These are phyloP conservation scores for Stichopus chloronotus DNA, from an alignment of 35 echinoderm and acorn worm genomes.

Conservation along the genomic window DNA sequence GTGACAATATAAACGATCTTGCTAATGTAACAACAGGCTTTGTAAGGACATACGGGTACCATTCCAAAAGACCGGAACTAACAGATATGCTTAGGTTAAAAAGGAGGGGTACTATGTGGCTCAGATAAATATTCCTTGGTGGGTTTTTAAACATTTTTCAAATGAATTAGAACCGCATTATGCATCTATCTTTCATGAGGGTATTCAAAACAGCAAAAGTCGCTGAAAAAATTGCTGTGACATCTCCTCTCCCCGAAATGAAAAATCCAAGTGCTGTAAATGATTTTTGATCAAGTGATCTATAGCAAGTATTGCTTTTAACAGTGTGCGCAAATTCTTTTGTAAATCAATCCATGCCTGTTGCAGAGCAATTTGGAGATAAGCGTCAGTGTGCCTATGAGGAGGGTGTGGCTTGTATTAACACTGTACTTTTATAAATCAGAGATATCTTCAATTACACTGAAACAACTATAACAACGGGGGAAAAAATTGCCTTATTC, in stretches of 20 bases:
- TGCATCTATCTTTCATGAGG: not conserved
- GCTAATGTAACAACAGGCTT: too few species aligned
- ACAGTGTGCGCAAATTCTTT: not conserved
- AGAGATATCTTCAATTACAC: too few species aligned
- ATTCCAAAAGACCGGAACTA: too few species aligned
- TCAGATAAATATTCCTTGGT: slow-evolving; percentile 5
- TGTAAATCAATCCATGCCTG: not conserved
- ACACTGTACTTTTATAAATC: too few species aligned
- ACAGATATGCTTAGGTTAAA: not conserved
- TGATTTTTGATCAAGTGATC: not conserved
- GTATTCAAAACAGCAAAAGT: not conserved
- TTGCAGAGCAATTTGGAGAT: too few species aligned
- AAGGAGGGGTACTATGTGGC: not conserved
- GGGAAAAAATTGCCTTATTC: too few species aligned
- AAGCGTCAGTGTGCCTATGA: too few species aligned
- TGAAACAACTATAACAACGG: too few species aligned
- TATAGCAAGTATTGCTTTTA: slow-evolving; percentile 9
- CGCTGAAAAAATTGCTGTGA: not conserved
- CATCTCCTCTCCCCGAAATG: not conserved
- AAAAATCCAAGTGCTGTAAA: not conserved
- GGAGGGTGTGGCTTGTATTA: too few species aligned
- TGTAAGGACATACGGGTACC: too few species aligned
- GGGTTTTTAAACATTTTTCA: not conserved
- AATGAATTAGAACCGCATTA: not conserved
- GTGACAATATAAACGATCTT: too few species aligned